These are phyloP conservation scores for Papilio elwesi DNA, from an alignment of 2,888 invertebrate genomes.

Conservation along the genomic window DNA sequence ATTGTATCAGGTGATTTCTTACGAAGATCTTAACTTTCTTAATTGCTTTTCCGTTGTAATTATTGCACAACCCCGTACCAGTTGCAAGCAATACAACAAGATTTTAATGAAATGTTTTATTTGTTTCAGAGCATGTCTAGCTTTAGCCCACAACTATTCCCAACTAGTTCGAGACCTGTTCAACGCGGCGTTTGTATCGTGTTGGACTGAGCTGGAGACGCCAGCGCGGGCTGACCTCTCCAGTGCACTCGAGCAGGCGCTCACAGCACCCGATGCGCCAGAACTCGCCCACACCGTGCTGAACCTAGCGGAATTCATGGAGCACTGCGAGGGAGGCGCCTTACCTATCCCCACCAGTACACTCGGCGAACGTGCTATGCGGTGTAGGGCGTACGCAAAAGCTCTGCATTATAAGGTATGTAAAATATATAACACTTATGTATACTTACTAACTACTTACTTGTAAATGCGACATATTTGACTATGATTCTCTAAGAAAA, in stretches of 20 bases:
- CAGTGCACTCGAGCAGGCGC: slow-evolving; percentile 93
- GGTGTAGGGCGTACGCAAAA: slow-evolving; percentile 91
- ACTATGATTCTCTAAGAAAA: too few species aligned
- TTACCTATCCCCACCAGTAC: slow-evolving; percentile 94
- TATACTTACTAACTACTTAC: too few species aligned
- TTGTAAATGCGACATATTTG: too few species aligned
- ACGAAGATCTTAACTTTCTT: too few species aligned
- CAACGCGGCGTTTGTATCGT: slow-evolving; percentile 99
- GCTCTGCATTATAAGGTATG: slow-evolving; percentile 85
- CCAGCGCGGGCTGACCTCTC: slow-evolving; percentile 93
- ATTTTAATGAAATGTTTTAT: background rate
- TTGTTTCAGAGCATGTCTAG: slow-evolving; percentile 90
- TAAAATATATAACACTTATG: background rate
- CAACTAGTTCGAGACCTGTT: slow-evolving; percentile 98
- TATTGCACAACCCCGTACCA: too few species aligned
- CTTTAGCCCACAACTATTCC: slow-evolving; percentile 96
- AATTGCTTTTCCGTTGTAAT: too few species aligned
- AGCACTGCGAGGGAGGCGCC: slow-evolving; percentile 98
- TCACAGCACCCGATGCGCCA: slow-evolving; percentile 96
- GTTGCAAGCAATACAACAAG: too few species aligned
- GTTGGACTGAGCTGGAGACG: slow-evolving; percentile 97
- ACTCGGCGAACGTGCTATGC: slow-evolving; percentile 97
- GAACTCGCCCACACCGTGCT: slow-evolving; percentile 98
- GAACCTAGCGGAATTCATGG: slow-evolving; percentile 99
- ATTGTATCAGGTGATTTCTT: too few species aligned